Percentiles rank a stretch among this genome's conserved stretches.
phyloP scores from a whole-genome alignment of 2,113 vertebrate genomes.

The Nansenia antarctica region DNA sequence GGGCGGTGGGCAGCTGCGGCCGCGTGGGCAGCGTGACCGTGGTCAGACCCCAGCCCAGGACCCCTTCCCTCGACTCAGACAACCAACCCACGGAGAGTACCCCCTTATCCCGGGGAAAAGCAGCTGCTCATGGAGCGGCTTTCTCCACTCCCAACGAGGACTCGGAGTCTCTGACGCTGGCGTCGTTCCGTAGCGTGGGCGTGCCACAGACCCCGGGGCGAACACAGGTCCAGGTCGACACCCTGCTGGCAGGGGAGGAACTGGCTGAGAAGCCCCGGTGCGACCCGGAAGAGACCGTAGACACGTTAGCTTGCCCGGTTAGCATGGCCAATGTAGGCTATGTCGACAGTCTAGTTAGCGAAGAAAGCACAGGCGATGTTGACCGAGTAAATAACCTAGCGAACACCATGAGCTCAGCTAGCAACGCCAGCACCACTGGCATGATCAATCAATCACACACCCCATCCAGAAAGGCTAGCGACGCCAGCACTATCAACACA shows the following conservation, averaged over 20 bases:
- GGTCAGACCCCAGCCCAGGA: constrained; percentile 69
- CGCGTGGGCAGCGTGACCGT: constrained; percentile 55
- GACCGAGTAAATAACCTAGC: constrained; percentile 14
- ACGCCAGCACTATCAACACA: not conserved
- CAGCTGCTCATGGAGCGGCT: not conserved
- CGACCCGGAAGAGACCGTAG: not conserved
- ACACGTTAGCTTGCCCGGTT: not conserved
- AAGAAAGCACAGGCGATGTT: constrained; percentile 12
- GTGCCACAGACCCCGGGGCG: not conserved
- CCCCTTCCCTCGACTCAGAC: constrained; percentile 29
- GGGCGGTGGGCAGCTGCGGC: constrained; percentile 36
- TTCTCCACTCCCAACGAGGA: constrained; percentile 34
- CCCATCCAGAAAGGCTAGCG: constrained; percentile 9
- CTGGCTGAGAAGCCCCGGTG: not conserved
- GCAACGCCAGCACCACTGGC: not conserved
- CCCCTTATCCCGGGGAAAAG: constrained; percentile 8
- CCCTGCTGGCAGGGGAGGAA: not conserved
- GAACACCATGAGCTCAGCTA: not conserved
- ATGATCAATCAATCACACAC: no score
- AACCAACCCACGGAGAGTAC: not conserved
- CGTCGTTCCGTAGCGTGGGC: constrained; percentile 18
- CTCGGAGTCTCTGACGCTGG: constrained; percentile 3
- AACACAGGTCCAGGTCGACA: not conserved
- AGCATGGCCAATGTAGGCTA: not conserved
- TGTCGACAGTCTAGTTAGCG: not conserved